Conservation (phyloP, 2,888 invertebrate species). For the Nymphalis polychloros region DNA sequence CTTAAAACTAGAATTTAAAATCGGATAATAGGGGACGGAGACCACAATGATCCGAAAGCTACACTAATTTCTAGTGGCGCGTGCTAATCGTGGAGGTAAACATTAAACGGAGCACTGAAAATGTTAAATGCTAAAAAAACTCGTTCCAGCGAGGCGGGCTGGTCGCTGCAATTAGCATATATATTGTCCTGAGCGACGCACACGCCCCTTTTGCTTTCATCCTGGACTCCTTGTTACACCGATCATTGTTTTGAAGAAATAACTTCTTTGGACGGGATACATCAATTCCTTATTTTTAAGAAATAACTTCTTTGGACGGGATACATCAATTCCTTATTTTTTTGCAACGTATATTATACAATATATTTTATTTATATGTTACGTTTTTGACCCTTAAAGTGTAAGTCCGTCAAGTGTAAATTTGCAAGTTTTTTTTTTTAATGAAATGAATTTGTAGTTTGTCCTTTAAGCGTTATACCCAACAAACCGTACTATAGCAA, state of each 20-base stretch:
- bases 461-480: too few relatives aligned
- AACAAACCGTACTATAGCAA: too few relatives aligned
- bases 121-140: conserved; percentile 46
- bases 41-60: conserved; percentile 22
- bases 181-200: conserved; percentile 41
- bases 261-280: neutral
- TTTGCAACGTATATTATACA: too few relatives aligned
- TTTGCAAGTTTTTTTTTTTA: too few relatives aligned
- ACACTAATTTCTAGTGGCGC: conserved; percentile 34
- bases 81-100: conserved; percentile 48
- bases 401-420: too few relatives aligned
- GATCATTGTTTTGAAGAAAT: conserved; percentile 8
- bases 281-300: too few relatives aligned
- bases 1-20: conserved; percentile 18
- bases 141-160: conserved; percentile 44
- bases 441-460: too few relatives aligned
- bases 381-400: too few relatives aligned
- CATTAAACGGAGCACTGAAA: conserved; percentile 40
- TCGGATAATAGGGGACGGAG: conserved; percentile 17
- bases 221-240: conserved; percentile 26
- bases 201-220: conserved; percentile 34
- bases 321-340: neutral
- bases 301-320: too few relatives aligned
- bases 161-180: conserved; percentile 41
- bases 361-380: too few relatives aligned